A percentile compares a stretch with the other conserved stretches of the same genome.
Evolutionary conservation across 2,797 vertebrate genomes (phyloP).

Genomic region (Botia kubotai): DNA sequence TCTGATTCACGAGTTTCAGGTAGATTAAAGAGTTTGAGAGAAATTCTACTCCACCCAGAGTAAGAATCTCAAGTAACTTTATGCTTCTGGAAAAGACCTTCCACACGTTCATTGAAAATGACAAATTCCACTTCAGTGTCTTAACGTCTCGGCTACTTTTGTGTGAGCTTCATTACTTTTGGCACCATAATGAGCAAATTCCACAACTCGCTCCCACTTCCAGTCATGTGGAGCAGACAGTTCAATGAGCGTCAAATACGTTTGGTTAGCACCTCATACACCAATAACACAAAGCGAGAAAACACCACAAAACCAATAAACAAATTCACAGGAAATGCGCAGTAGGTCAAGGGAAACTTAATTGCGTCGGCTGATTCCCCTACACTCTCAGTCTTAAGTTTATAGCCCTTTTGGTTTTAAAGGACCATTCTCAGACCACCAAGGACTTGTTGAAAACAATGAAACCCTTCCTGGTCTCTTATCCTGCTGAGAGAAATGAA

Average conservation of each 20-base stretch:
- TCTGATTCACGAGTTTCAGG: slow-evolving; percentile 66
- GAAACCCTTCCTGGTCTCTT: slow-evolving; percentile 50
- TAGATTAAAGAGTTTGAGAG: slow-evolving; percentile 73
- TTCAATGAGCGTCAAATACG: slow-evolving; percentile 42
- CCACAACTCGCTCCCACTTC: slow-evolving; percentile 29
- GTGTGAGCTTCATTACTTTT: slow-evolving; percentile 48
- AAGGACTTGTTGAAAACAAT: slow-evolving; percentile 58
- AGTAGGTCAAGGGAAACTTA: slow-evolving; percentile 61
- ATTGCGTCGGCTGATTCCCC: slow-evolving; percentile 54
- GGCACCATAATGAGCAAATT: slow-evolving; percentile 38
- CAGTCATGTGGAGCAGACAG: slow-evolving; percentile 20
- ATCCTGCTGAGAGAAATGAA: slow-evolving; percentile 42
- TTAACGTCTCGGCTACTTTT: slow-evolving; percentile 69
- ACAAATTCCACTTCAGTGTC: slow-evolving; percentile 73
- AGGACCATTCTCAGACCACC: slow-evolving; percentile 57
- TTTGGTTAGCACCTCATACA: slow-evolving; percentile 24
- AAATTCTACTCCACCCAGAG: slow-evolving; percentile 43
- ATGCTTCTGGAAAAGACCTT: slow-evolving; percentile 55
- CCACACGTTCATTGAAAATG: slow-evolving; percentile 50
- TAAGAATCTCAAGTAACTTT: slow-evolving; percentile 51
- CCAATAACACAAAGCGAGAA: slow-evolving; percentile 41
- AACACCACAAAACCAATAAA: slow-evolving; percentile 50
- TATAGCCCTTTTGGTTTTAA: slow-evolving; percentile 49
- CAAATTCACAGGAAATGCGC: slow-evolving; percentile 59
- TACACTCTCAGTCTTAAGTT: slow-evolving; percentile 52